A percentile compares a stretch with the other conserved stretches of the same genome.
Evolutionary conservation across 2,888 invertebrate genomes (phyloP).

Genomic region (Pasiphila rectangulata): DNA sequence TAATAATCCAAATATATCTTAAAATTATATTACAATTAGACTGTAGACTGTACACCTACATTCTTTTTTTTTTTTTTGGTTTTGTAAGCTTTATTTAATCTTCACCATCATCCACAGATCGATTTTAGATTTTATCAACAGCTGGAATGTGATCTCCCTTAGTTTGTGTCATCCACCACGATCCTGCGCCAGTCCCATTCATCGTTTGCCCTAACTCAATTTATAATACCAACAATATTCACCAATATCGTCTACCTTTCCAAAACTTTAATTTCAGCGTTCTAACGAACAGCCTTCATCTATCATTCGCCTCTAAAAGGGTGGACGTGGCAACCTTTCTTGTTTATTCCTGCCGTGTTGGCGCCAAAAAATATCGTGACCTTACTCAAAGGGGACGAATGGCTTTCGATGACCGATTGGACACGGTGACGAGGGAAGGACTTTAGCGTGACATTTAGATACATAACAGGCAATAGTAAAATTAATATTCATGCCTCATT

Average conservation of each 20-base stretch:
- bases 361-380: conserved; percentile 62
- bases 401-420: conserved; percentile 66
- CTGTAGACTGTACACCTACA: no score
- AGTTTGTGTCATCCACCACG: no score
- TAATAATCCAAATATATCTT: no score
- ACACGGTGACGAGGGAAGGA: conserved; percentile 36
- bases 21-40: no score
- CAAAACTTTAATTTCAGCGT: conserved; percentile 47
- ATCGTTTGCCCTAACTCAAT: no score
- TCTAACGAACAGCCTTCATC: conserved; percentile 60
- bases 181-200: no score
- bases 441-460: conserved; percentile 20
- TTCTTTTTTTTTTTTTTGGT: no score
- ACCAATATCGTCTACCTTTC: background rate
- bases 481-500: no score
- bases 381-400: conserved; percentile 47
- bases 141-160: no score
- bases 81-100: no score
- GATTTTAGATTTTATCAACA: no score
- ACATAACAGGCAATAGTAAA: background rate
- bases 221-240: background rate
- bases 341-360: conserved; percentile 69
- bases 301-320: conserved; percentile 74
- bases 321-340: conserved; percentile 67
- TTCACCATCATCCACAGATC: no score